Percentiles rank a stretch among this genome's conserved stretches.
phyloP scores from a whole-genome alignment of 2,888 invertebrate genomes.

The Baccha elongata region DNA sequence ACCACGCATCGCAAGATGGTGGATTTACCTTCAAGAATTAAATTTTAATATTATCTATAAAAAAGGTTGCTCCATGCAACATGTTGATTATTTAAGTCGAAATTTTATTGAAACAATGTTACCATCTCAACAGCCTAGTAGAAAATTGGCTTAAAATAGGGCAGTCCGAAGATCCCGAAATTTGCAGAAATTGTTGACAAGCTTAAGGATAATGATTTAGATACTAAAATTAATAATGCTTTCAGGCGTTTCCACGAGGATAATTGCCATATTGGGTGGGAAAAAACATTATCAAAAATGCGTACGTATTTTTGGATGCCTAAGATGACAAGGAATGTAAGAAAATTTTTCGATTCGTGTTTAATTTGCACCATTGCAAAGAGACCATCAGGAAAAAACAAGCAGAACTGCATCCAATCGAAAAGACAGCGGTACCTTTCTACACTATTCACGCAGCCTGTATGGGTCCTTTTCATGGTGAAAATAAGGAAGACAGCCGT shows the following conservation, averaged over 20 bases:
- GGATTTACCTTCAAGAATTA: constrained; percentile 53
- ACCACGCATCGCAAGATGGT: constrained; percentile 49
- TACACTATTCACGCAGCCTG: constrained; percentile 49
- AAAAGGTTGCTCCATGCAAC: constrained; percentile 39
- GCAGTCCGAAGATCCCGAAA: not conserved
- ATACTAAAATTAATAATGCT: too few relatives aligned
- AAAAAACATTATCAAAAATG: constrained; percentile 57
- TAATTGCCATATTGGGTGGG: constrained; percentile 68
- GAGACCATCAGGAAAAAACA: constrained; percentile 34
- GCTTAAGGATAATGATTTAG: not conserved
- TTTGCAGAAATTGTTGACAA: constrained; percentile 16
- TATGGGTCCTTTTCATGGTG: too few relatives aligned
- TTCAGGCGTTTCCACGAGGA: constrained; percentile 59
- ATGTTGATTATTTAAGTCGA: constrained; percentile 48
- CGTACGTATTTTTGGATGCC: constrained; percentile 60
- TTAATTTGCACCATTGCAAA: constrained; percentile 48
- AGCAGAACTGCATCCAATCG: constrained; percentile 51
- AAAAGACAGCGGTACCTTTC: constrained; percentile 50
- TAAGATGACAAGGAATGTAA: constrained; percentile 5
- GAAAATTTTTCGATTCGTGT: constrained; percentile 60
- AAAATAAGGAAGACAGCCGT: constrained; percentile 14
- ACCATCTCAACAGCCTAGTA: constrained; percentile 24
- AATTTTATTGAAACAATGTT: constrained; percentile 20
- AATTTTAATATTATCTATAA: constrained; percentile 31
- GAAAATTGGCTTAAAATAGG: constrained; percentile 25